Conservation (phyloP, 2,113 vertebrate species). For the Puma concolor region DNA sequence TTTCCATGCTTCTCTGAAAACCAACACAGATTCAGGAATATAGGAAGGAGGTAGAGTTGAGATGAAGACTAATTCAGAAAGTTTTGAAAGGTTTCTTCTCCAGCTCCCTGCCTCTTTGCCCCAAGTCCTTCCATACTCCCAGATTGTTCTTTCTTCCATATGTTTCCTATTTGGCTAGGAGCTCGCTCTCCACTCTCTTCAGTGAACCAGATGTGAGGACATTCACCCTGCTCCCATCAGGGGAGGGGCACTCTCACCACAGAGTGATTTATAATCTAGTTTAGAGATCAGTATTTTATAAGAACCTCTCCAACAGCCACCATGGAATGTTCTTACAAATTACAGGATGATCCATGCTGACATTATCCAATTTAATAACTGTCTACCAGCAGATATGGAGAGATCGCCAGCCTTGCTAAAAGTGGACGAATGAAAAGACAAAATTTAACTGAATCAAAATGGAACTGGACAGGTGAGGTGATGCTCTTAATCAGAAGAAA, state of each 20-base stretch:
- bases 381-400: neutral
- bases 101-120: neutral
- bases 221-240: neutral
- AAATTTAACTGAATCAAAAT: neutral
- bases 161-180: neutral
- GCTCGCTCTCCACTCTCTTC: neutral
- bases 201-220: neutral
- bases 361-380: conserved; percentile 31
- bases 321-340: conserved; percentile 31
- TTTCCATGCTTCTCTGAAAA: neutral
- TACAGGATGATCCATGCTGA: neutral
- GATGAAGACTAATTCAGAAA: neutral
- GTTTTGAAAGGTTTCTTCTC: neutral
- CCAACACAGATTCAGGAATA: neutral
- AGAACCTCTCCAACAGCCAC: neutral
- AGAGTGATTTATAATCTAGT: neutral
- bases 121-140: neutral
- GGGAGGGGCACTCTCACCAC: neutral
- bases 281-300: conserved; percentile 40
- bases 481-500: conserved; percentile 13
- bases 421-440: neutral
- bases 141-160: neutral
- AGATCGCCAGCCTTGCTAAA: neutral
- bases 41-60: neutral
- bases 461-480: neutral